Evolutionary conservation across 2,888 invertebrate species (phyloP).

Genomic region (Diogma glabrata): DNA sequence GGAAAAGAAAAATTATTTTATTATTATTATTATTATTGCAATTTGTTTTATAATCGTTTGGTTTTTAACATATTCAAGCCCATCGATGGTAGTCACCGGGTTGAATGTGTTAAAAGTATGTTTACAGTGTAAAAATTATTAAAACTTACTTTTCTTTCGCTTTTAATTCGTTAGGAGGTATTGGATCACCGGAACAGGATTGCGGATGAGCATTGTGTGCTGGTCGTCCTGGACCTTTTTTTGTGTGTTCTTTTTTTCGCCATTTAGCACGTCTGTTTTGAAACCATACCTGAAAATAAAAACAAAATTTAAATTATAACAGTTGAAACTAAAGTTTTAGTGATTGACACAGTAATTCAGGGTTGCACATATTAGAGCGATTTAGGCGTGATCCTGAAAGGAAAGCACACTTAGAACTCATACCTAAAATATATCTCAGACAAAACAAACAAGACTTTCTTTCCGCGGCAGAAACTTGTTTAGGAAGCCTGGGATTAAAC

Average conservation of each 20-base stretch:
- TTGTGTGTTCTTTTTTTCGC: conserved; percentile 98
- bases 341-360: too few species aligned
- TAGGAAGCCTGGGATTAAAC: too few species aligned
- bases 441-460: too few species aligned
- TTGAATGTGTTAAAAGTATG: background rate
- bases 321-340: too few species aligned
- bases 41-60: background rate
- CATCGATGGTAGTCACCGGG: too few species aligned
- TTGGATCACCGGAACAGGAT: conserved; percentile 94
- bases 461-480: too few species aligned
- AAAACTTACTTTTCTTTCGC: conserved; percentile 61
- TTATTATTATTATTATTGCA: background rate
- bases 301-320: too few species aligned
- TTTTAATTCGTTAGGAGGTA: conserved; percentile 79
- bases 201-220: conserved; percentile 98
- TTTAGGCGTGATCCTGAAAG: too few species aligned
- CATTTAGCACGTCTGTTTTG: conserved; percentile 98
- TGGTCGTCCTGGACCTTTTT: conserved; percentile 95
- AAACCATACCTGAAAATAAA: conserved; percentile 86
- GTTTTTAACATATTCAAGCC: background rate
- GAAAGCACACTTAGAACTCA: too few species aligned
- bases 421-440: too few species aligned
- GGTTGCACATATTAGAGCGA: too few species aligned
- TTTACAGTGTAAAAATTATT: conserved; percentile 2
- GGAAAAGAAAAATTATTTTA: background rate